Evolutionary conservation across 1,140 invertebrate species (phyloP), one percentile per base, ranked within the genome.

Genomic region (Dysdera silvatica): DNA sequence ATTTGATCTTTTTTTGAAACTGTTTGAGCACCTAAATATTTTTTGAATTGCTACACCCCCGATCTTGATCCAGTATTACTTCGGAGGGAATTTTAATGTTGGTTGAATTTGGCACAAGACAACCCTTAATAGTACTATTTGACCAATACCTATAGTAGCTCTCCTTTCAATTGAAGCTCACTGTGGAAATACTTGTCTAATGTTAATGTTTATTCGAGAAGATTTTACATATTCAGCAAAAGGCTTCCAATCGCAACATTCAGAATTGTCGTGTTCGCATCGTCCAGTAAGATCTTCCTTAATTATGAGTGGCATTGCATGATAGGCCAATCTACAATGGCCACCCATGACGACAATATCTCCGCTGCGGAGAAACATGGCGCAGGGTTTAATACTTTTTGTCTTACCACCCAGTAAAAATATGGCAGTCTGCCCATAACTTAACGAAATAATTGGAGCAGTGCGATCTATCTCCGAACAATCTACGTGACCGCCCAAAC

Each of bases 381-480:
- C 84, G 60, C 52, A n/a, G n/a, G 66, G 65, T 41, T 80, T 74
- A 45, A 83, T 78, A 41, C 84, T 80, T 69, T 85, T 82, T 0
- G 78, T 82, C 60, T 70, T 68, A 28, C 87, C 88, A 18, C 90
- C 91, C 66, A 93, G 83, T 35, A 94, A 74, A 78, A 94, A 93
- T 69, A 94, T 82, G 10, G 88, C 89, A 68, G 83, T 83, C 74
- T 90, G 88, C 0, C 90, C 91, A 76, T 93, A 91, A 76, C 89
- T 92, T 72, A 94, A 83, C 1, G 92, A 96, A 70, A 96, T 84
- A 16, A 96, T 76, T 0, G 94, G 93, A 12, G 92, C 90, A 23
- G 82, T 75, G 28, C 85, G 74, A 78, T 92, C 87, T 3, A 83
- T 74, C 79, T 98, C 94, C 0, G 93, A 96, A 71, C 91, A 86